Percentiles rank a stretch among this genome's conserved stretches.
phyloP scores from a whole-genome alignment of 2,888 invertebrate species.

The Scaptomyza tumidula region DNA sequence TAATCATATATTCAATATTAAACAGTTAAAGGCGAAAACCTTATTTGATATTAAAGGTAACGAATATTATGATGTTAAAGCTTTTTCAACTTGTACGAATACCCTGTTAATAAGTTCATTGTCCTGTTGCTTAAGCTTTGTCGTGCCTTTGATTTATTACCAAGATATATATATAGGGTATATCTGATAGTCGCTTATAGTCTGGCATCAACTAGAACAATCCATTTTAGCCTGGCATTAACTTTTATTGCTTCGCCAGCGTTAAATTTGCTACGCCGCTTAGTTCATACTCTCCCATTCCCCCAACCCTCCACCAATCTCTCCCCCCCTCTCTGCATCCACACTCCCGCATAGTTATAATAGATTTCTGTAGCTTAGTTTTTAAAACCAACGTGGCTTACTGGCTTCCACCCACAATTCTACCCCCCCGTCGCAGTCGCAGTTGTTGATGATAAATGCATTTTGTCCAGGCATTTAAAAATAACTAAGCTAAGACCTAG shows the following conservation, averaged over 20 bases:
- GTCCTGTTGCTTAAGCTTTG: too few species aligned
- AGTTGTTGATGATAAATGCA: constrained; percentile 71
- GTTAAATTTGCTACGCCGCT: constrained; percentile 71
- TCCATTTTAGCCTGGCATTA: constrained; percentile 25
- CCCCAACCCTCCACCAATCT: neutral
- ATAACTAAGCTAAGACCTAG: constrained; percentile 58
- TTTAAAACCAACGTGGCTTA: constrained; percentile 46
- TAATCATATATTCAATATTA: too few species aligned
- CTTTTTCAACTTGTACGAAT: too few species aligned
- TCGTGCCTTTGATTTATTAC: neutral
- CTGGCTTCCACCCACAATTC: constrained; percentile 1
- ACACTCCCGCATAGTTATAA: constrained; percentile 44
- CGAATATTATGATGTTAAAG: too few species aligned
- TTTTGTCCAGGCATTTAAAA: constrained; percentile 69
- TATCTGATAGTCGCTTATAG: neutral
- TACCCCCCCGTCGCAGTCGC: too few species aligned
- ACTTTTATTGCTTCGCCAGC: constrained; percentile 72
- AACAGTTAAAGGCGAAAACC: too few species aligned
- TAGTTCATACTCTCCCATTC: constrained; percentile 33
- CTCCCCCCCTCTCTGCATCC: neutral
- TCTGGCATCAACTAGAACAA: neutral
- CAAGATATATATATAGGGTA: constrained; percentile 2
- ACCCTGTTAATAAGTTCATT: too few species aligned
- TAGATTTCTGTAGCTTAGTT: constrained; percentile 70
- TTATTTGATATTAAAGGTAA: too few species aligned